phyloP scores from a whole-genome alignment of 2,797 vertebrate species.

The Alosa sapidissima region DNA sequence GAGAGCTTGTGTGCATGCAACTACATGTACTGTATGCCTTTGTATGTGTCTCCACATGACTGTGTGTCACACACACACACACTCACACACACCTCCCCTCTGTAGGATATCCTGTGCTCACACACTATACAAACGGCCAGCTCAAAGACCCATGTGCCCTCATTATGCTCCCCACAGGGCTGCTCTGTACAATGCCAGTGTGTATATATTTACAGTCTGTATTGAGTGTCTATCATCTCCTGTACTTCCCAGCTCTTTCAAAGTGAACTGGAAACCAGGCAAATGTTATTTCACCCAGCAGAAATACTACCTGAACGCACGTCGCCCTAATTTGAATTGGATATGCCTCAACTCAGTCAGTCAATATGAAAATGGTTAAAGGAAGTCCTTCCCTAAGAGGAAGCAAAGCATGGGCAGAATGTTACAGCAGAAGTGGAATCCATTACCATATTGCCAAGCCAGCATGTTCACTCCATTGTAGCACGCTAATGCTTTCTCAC shows the following conservation, averaged over 20 bases:
- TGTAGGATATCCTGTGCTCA: slow-evolving; percentile 19
- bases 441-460: background rate
- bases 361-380: background rate
- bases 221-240: slow-evolving; percentile 5
- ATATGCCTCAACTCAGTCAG: background rate
- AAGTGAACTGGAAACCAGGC: background rate
- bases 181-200: background rate
- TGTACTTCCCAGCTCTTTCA: background rate
- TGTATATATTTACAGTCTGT: background rate
- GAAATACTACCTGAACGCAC: background rate
- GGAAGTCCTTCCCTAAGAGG: background rate
- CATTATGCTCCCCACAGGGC: background rate
- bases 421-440: background rate
- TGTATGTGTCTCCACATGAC: background rate
- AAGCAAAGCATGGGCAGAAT: background rate
- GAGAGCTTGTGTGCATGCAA: background rate
- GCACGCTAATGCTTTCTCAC: background rate
- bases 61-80: background rate
- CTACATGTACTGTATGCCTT: background rate
- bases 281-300: background rate
- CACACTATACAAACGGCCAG: background rate
- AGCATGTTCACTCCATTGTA: slow-evolving; percentile 8
- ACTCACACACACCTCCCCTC: background rate
- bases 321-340: background rate
- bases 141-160: background rate